Conservation (phyloP, 23 tunicate species). For the Halocynthia aurantium region DNA sequence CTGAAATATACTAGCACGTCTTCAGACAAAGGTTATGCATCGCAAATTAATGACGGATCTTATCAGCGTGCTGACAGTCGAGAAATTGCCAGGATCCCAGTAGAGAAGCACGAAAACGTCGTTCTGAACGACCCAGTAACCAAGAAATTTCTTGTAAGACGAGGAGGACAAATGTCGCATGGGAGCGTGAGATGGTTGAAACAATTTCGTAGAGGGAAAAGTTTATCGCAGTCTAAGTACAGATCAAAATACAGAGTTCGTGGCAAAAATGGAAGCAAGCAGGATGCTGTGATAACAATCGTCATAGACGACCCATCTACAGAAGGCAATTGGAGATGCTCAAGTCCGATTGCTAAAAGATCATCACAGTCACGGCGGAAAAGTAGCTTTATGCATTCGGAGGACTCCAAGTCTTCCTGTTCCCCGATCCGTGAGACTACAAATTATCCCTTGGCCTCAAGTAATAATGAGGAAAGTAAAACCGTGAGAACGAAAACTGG, state of each 20-base stretch:
- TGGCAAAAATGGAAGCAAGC: neutral
- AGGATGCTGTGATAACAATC: constrained; percentile 25
- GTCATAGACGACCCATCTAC: constrained; percentile 68
- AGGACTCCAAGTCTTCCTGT: too few relatives aligned
- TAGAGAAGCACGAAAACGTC: too few relatives aligned
- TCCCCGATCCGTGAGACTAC: too few relatives aligned
- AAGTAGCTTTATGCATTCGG: too few relatives aligned
- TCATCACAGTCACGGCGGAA: neutral
- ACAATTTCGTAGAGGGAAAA: constrained; percentile 22
- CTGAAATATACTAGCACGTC: constrained; percentile 2
- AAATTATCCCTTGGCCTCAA: too few relatives aligned
- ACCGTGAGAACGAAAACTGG: too few relatives aligned
- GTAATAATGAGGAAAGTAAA: too few relatives aligned
- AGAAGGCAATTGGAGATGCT: constrained; percentile 11
- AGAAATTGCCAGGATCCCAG: too few relatives aligned
- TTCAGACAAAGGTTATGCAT: constrained; percentile 5
- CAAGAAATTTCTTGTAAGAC: neutral
- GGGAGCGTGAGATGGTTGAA: constrained; percentile 5
- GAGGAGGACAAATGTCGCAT: constrained; percentile 2
- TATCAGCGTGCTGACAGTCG: neutral
- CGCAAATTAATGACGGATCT: neutral
- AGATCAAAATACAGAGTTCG: constrained; percentile 9
- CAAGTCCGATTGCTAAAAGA: neutral
- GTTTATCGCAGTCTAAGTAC: neutral
- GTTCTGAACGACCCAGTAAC: too few relatives aligned